Conservation (phyloP, 2,888 invertebrate genomes). For the Galerucella calmariensis region DNA sequence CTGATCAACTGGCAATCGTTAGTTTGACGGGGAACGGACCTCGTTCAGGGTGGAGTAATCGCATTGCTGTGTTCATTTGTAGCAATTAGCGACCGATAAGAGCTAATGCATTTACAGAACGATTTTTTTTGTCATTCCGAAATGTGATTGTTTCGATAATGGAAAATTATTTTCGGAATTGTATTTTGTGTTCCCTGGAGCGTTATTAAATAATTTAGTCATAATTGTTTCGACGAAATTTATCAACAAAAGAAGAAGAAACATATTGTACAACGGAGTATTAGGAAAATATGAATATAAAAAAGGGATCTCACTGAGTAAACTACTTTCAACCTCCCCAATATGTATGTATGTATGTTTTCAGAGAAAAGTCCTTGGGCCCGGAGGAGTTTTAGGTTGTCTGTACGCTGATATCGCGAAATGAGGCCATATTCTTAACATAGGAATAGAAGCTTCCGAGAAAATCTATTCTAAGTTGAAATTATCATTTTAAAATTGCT, state of each 20-base stretch:
- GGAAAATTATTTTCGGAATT: conserved; percentile 55
- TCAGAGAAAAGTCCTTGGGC: no score
- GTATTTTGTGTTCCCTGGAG: conserved; percentile 32
- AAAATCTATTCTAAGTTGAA: no score
- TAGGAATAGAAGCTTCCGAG: no score
- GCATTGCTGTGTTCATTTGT: conserved; percentile 62
- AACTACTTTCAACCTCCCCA: no score
- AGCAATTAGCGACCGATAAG: conserved; percentile 62
- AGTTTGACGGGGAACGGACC: conserved; percentile 47
- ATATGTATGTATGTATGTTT: no score
- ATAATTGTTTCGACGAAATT: conserved; percentile 29
- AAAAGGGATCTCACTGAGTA: no score
- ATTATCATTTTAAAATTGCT: no score
- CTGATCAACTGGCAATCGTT: conserved; percentile 43
- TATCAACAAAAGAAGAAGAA: neutral
- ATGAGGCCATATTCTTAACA: no score
- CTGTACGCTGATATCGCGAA: no score
- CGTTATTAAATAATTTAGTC: conserved; percentile 26
- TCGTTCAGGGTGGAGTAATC: conserved; percentile 57
- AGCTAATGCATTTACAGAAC: conserved; percentile 58
- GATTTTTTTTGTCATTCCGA: conserved; percentile 55
- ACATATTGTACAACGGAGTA: neutral
- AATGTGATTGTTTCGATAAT: conserved; percentile 58
- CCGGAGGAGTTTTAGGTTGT: no score
- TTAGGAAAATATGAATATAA: no score